Base-by-base conservation (phyloP, 1,140 invertebrate species). In the Lepidurus couesii region DNA sequence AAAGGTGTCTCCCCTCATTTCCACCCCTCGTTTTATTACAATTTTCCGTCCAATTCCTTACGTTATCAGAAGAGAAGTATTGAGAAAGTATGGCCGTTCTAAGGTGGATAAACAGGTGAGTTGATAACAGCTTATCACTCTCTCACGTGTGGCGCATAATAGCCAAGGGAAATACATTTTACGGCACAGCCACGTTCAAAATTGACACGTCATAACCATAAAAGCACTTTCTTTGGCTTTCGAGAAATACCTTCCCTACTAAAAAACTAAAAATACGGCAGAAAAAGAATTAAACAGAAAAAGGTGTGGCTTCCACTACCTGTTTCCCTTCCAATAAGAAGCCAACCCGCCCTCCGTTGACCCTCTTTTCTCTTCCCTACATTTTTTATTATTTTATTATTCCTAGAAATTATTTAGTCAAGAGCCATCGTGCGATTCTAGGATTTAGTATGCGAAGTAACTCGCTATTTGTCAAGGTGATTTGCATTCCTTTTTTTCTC, bases 1-100 rank as follows among this genome's bases (percentile, higher is more conserved):
- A 16, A 42, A 53, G 76, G 76, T 9, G 42, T 74, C 44, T 75
- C 34, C 26, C 65, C n/a, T 16, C 16, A 13, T 7, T 65, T 65
- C 53, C 53, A 65, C 53, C 8, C 34, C 53, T 65, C 53, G 2
- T 65, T 65, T 65, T 65, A 65, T 65, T 65, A 65, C 53, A 65
- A n/a, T 16, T 47, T 65, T 65, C 34, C 34, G 21, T 0, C 53
- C 53, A n/a, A 21, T n/a, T 65, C 7, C n/a, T 5, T 13, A 7
- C 16, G 53, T 65, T 65, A 65, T 65, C 53, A 21, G 21, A 13
- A n/a, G 21, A 65, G n/a, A 65, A 34, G 34, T 34, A 34, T 34
- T 34, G 34, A 34, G 34, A 34, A 34, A 34, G 34, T 34, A 34
- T 4, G 34, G 34, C 34, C 34, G 34, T 34, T 34, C 3, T 65